Percentiles rank a stretch among this genome's conserved stretches.
phyloP scores from a whole-genome alignment of 2,888 invertebrate species.

The Hirtodrosophila trivittata region DNA sequence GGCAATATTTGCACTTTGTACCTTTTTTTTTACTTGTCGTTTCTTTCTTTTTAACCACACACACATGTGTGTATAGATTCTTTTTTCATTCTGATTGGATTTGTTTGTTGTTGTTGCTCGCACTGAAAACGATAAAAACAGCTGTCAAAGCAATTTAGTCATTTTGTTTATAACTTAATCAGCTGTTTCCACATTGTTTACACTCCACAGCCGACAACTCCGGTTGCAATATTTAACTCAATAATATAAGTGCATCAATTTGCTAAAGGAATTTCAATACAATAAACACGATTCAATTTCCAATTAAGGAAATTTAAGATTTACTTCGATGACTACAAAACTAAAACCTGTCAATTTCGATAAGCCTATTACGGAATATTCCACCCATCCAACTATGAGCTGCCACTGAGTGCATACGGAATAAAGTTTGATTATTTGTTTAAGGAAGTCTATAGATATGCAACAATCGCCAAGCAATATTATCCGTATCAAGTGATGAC shows the following conservation, averaged over 20 bases:
- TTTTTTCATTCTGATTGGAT: slow-evolving; percentile 50
- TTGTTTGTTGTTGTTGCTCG: slow-evolving; percentile 34
- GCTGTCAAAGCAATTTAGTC: slow-evolving; percentile 53
- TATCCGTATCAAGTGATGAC: too few relatives aligned
- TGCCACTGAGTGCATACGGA: too few relatives aligned
- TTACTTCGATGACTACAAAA: slow-evolving; percentile 18
- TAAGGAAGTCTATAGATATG: slow-evolving; percentile 10
- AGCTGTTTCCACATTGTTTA: slow-evolving; percentile 61
- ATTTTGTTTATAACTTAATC: slow-evolving; percentile 68
- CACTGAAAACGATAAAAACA: slow-evolving; percentile 46
- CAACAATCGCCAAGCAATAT: too few relatives aligned
- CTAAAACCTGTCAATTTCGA: slow-evolving; percentile 15
- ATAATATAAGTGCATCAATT: slow-evolving; percentile 10
- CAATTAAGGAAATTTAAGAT: slow-evolving; percentile 37
- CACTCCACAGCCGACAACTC: slow-evolving; percentile 22
- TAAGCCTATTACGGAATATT: slow-evolving; percentile 21
- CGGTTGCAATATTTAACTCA: slow-evolving; percentile 4
- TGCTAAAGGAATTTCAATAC: slow-evolving; percentile 9
- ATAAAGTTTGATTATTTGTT: not conserved
- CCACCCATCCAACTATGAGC: not conserved
- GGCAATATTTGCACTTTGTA: slow-evolving; percentile 57
- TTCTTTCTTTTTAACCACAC: slow-evolving; percentile 34
- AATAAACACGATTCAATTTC: slow-evolving; percentile 23
- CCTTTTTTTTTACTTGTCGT: slow-evolving; percentile 51
- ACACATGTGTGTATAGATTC: slow-evolving; percentile 33